A percentile compares a stretch with the other conserved stretches of the same genome.
Conservation (phyloP, 2,113 vertebrate species). For the Ochotona curzoniae region DNA sequence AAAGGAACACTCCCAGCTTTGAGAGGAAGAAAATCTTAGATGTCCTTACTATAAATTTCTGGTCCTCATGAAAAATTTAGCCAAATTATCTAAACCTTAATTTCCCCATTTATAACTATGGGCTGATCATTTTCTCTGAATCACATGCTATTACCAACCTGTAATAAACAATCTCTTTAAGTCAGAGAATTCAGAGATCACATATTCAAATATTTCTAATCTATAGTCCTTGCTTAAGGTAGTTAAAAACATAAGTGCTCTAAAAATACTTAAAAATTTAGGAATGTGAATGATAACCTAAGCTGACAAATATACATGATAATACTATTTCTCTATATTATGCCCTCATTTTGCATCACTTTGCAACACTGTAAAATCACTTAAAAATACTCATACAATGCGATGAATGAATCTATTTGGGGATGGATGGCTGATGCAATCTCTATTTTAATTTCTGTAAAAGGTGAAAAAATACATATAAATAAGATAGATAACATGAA, state of each 20-base stretch:
- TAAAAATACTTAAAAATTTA: not conserved
- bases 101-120: not conserved
- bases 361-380: not conserved
- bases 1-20: not conserved
- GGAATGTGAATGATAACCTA: not conserved
- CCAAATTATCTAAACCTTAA: not conserved
- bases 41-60: not conserved
- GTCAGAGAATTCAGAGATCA: not conserved
- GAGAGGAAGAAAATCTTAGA: not conserved
- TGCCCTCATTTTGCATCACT: not conserved
- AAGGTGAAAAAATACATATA: not conserved
- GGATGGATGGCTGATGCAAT: not conserved
- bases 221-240: not conserved
- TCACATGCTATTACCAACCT: not conserved
- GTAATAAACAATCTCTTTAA: not conserved
- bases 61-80: not conserved
- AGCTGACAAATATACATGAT: not conserved
- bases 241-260: not conserved
- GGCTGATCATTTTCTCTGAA: not conserved
- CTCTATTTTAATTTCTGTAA: not conserved
- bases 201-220: not conserved
- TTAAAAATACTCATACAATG: not conserved
- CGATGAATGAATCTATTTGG: not conserved
- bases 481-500: not conserved
- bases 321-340: not conserved